Percentiles rank a stretch among this genome's conserved stretches.
These are phyloP conservation scores for Rhagologus leucostigma DNA, from an alignment of 2,113 vertebrate species.

Conservation along the genomic window DNA sequence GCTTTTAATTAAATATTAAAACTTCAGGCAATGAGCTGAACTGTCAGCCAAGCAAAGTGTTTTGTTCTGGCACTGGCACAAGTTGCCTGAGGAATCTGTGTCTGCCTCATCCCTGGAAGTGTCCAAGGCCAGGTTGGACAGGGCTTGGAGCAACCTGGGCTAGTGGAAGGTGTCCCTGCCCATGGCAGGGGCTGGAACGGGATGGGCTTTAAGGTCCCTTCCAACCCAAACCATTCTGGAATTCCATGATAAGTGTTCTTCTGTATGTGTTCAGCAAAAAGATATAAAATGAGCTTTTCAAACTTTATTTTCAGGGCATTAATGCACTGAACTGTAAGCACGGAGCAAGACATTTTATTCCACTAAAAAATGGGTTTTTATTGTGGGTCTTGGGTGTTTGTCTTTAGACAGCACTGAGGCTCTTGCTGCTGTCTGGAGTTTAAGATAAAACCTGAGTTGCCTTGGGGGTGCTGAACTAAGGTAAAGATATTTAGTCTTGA, in stretches of 20 bases:
- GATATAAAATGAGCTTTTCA: not conserved
- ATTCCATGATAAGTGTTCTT: not conserved
- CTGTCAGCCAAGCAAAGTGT: not conserved
- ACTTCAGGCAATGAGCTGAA: not conserved
- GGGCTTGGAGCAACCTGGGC: not conserved
- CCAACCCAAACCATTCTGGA: not conserved
- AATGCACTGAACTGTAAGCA: not conserved
- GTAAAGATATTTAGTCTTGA: not conserved
- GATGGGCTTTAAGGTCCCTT: not conserved
- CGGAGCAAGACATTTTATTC: not conserved
- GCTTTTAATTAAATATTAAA: not conserved
- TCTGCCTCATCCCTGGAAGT: not conserved
- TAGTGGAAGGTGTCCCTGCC: not conserved
- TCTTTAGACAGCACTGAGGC: not conserved
- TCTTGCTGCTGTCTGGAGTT: not conserved
- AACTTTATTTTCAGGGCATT: not conserved
- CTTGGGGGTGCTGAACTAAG: not conserved
- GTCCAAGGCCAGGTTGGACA: accelerated
- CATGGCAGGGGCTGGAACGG: not conserved
- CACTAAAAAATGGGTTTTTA: not conserved
- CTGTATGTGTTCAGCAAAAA: not conserved
- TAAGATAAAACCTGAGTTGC: not conserved
- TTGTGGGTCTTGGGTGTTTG: not conserved
- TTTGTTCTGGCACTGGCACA: not conserved
- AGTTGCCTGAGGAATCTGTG: not conserved